Evolutionary conservation across 2,797 vertebrate genomes (phyloP), one percentile per base, ranked within the genome.

Genomic region (Spinus pinus): DNA sequence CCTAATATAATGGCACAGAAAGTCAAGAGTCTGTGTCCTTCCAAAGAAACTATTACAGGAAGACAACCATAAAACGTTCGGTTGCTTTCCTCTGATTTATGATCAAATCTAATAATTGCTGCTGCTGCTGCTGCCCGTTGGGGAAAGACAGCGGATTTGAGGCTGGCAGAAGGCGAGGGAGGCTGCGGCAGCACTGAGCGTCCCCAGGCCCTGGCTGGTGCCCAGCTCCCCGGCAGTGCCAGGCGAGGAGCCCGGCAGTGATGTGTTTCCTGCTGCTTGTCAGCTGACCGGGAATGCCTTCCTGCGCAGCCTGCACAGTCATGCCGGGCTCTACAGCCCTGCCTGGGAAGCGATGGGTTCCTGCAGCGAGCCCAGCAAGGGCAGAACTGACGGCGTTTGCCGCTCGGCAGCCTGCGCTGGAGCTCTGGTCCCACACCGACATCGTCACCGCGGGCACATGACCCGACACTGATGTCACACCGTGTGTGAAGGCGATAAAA

Each of bases 261-360:
- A 64, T 33, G 58, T 6, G 4, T 1, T 88, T 95, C 93, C 96
- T 50, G 82, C 27, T 3, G 12, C 49, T 1, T 0, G 61, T 74
- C 94, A 93, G 85, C 92, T 85, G 90, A 73, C 23, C 25, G 2
- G 80, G 35, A 66, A 39, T 11, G 31, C 11, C 60, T 93, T 84
- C 92, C 87, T n/a, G 25, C 4, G 20, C 84, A 50, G 78, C 57
- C 81, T 89, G 93, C 93, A 44, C 9, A 42, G 89, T 93, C 93
- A 85, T 28, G 3, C 25, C 44, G 5, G 60, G 44, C 60, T 9
- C 4, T 0, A 57, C 58, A 53, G 60, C 60, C 18, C 31, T 13
- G 47, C 5, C 2, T 0, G 30, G 17, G 10, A 1, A 4, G n/a
- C 1, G 7, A 2, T 10, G 60, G 2, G 0, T 53, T 13, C n/a